These are phyloP conservation scores for Hyppa rectilinea DNA, from an alignment of 2,888 invertebrate species.

Conservation along the genomic window DNA sequence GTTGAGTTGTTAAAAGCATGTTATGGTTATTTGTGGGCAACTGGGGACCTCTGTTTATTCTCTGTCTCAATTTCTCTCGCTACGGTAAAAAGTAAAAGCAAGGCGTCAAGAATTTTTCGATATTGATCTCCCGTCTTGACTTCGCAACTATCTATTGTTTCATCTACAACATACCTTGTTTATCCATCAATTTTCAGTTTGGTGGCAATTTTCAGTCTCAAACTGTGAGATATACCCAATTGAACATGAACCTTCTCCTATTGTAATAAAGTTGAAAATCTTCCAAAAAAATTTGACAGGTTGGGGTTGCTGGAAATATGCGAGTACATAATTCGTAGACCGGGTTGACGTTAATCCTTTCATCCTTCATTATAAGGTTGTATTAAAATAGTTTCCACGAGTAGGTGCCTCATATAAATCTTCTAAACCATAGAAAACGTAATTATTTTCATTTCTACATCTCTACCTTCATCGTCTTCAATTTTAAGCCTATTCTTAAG, in stretches of 20 bases:
- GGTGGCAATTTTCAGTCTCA: too few relatives aligned
- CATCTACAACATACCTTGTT: too few relatives aligned
- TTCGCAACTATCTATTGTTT: not conserved
- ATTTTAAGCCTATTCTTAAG: not conserved
- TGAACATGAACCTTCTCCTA: too few relatives aligned
- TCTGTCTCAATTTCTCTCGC: not conserved
- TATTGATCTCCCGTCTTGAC: not conserved
- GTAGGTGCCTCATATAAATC: not conserved
- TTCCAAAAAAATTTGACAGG: too few relatives aligned
- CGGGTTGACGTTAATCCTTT: not conserved
- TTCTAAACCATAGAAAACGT: not conserved
- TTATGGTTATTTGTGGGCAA: not conserved
- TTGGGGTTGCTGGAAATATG: too few relatives aligned
- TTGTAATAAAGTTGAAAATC: too few relatives aligned
- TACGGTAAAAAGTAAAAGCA: not conserved
- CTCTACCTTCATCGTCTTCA: not conserved
- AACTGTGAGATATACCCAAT: too few relatives aligned
- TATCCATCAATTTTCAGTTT: not conserved
- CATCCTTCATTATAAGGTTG: not conserved
- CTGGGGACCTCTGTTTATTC: not conserved
- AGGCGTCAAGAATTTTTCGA: not conserved
- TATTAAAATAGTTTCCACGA: not conserved
- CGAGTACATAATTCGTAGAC: too few relatives aligned
- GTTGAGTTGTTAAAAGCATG: constrained; percentile 33
- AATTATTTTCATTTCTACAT: not conserved